These are phyloP conservation scores for Epinephelus lanceolatus DNA, from an alignment of 2,113 vertebrate species.

Conservation along the genomic window DNA sequence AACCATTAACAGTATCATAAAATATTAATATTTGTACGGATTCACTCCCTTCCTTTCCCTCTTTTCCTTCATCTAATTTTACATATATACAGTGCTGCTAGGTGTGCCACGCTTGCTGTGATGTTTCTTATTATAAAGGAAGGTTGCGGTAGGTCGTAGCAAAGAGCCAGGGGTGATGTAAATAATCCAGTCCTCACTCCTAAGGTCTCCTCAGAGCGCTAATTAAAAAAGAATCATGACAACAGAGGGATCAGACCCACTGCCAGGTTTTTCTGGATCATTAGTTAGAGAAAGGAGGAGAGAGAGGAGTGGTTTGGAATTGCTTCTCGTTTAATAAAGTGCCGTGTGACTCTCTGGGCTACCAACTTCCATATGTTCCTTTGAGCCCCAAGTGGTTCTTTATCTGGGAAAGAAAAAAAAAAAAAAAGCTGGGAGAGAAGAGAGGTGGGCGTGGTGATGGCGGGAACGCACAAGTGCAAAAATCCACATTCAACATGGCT, in stretches of 20 bases:
- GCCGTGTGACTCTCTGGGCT: constrained; percentile 70
- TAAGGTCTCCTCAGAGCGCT: constrained; percentile 71
- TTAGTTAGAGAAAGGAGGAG: constrained; percentile 73
- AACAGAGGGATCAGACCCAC: constrained; percentile 78
- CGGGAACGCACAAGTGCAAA: constrained; percentile 58
- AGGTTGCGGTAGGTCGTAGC: constrained; percentile 56
- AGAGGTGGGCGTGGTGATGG: constrained; percentile 38
- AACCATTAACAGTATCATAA: neutral
- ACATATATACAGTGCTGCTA: neutral
- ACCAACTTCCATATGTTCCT: constrained; percentile 79
- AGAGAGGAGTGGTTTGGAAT: constrained; percentile 78
- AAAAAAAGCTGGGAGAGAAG: neutral
- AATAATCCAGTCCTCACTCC: constrained; percentile 75
- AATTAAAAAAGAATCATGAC: constrained; percentile 84
- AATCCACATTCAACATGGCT: constrained; percentile 45
- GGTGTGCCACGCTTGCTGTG: constrained; percentile 33
- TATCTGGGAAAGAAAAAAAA: constrained; percentile 45
- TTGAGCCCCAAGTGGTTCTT: constrained; percentile 71
- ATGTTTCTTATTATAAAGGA: constrained; percentile 45
- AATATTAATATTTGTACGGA: neutral
- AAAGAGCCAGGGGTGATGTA: constrained; percentile 75
- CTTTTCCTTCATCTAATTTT: neutral
- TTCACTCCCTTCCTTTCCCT: neutral
- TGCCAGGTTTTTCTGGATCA: constrained; percentile 76
- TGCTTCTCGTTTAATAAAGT: constrained; percentile 81